Evolutionary conservation across 2,113 vertebrate genomes (phyloP).

Genomic region (Sebastes schlegelii): DNA sequence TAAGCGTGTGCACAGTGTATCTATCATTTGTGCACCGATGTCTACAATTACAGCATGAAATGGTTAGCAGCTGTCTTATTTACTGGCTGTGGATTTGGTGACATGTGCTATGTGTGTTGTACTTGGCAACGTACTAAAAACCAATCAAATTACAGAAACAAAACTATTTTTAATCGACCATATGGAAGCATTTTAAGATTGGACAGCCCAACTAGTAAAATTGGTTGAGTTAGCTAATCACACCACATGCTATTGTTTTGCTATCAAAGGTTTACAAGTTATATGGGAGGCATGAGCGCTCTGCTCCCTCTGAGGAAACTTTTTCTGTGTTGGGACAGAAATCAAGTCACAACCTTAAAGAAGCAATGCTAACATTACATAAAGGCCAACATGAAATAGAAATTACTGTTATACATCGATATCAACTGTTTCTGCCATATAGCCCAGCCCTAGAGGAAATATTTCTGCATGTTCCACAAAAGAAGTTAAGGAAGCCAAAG

Average conservation of each 20-base stretch:
- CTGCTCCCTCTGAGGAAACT: not conserved
- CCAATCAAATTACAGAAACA: not conserved
- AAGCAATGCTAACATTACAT: not conserved
- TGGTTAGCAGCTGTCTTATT: constrained; percentile 51
- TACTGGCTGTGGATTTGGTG: constrained; percentile 33
- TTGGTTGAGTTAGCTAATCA: not conserved
- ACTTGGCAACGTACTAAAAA: not conserved
- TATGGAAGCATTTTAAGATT: not conserved
- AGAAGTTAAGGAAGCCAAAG: not conserved
- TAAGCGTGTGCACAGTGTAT: constrained; percentile 4
- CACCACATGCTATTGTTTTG: not conserved
- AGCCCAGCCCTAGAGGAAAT: not conserved
- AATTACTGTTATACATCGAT: not conserved
- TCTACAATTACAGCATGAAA: constrained; percentile 51
- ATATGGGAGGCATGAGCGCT: not conserved
- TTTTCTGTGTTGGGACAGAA: not conserved
- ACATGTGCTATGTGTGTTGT: constrained; percentile 11
- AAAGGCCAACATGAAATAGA: not conserved
- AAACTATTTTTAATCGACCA: not conserved
- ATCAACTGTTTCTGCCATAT: not conserved
- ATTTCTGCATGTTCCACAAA: not conserved
- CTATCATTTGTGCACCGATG: constrained; percentile 16
- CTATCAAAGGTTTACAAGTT: not conserved
- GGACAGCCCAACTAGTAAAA: not conserved
- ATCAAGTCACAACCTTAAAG: not conserved